phyloP scores from a whole-genome alignment of 1,140 invertebrate species.

The Pseudoatta argentina region DNA sequence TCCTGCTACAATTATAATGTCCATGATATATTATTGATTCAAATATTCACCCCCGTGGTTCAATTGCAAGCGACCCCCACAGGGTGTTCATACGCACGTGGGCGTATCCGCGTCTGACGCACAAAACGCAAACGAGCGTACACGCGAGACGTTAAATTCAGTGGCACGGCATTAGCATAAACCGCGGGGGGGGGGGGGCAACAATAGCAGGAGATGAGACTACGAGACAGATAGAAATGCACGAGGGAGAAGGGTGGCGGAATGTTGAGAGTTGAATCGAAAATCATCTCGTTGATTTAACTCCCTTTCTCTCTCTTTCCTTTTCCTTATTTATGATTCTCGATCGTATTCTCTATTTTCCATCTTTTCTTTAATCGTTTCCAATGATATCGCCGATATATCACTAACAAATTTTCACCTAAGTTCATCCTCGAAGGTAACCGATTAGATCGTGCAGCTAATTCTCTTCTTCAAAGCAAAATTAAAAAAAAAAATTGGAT shows the following conservation, averaged over 20 bases:
- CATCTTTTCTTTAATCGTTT: not conserved
- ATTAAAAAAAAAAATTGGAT: not conserved
- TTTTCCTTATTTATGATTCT: not conserved
- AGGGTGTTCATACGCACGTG: conserved; percentile 63
- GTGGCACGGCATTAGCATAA: conserved; percentile 75
- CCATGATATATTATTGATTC: conserved; percentile 44
- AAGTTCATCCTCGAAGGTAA: not conserved
- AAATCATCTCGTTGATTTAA: conserved; percentile 79
- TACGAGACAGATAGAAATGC: conserved; percentile 48
- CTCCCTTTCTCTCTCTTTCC: conserved; percentile 33
- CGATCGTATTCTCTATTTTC: not conserved
- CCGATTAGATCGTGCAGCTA: not conserved
- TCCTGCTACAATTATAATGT: conserved; percentile 29
- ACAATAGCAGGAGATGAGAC: conserved; percentile 67
- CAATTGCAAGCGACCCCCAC: conserved; percentile 35
- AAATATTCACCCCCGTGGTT: conserved; percentile 39
- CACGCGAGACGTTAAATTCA: conserved; percentile 77
- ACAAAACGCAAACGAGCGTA: conserved; percentile 62
- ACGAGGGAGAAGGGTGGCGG: conserved; percentile 11
- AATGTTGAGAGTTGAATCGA: conserved; percentile 68
- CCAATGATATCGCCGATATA: not conserved
- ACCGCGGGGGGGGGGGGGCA: conserved; percentile 59
- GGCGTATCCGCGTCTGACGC: conserved; percentile 40
- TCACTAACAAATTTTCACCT: not conserved
- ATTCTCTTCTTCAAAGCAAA: conserved; percentile 3